phyloP scores from a whole-genome alignment of 2,797 vertebrate genomes.

The Saxicola maurus region DNA sequence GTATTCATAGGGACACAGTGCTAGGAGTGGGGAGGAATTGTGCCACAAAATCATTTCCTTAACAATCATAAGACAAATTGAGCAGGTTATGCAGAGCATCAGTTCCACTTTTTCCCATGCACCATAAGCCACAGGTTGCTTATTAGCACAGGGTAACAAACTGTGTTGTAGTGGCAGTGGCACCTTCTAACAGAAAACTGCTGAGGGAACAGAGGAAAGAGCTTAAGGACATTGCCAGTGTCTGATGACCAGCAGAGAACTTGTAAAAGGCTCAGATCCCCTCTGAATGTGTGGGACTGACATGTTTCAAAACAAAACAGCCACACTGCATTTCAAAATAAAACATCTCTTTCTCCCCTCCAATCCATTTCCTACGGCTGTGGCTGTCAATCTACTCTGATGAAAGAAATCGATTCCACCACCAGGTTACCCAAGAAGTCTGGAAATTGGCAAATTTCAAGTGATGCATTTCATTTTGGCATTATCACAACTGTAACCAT shows the following conservation, averaged over 20 bases:
- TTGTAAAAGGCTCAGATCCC: not conserved
- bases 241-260: not conserved
- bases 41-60: not conserved
- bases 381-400: not conserved
- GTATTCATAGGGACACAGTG: accelerated
- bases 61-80: not conserved
- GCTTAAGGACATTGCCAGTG: not conserved
- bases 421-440: not conserved
- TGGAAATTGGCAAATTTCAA: not conserved
- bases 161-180: not conserved
- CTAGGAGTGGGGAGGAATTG: not conserved
- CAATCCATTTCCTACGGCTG: not conserved
- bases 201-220: not conserved
- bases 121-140: not conserved
- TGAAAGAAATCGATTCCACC: not conserved
- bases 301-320: not conserved
- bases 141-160: not conserved
- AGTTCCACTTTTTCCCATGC: not conserved
- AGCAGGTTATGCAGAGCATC: not conserved
- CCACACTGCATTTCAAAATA: not conserved
- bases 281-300: not conserved
- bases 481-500: not conserved
- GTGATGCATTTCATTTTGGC: not conserved
- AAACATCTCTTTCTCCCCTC: not conserved
- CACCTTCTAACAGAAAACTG: not conserved